Conservation (phyloP, 2,797 vertebrate species). For the Picus viridis region DNA sequence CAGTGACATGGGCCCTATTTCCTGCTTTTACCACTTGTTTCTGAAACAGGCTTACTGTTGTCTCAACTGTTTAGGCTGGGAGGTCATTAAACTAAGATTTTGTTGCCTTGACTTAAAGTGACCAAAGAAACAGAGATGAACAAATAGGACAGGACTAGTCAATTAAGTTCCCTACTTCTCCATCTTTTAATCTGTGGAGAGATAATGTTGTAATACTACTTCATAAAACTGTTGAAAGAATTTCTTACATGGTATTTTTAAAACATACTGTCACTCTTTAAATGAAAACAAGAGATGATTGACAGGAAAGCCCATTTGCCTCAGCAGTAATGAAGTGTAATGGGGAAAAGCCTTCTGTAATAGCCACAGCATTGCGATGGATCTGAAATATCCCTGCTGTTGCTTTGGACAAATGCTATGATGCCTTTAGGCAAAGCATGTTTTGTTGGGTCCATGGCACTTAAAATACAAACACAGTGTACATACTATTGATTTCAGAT, state of each 20-base stretch:
- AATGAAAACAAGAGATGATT: not conserved
- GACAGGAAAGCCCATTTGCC: not conserved
- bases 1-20: not conserved
- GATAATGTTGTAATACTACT: not conserved
- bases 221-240: not conserved
- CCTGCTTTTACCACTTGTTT: not conserved
- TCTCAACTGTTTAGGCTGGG: not conserved
- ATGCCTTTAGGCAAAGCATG: not conserved
- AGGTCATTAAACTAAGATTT: not conserved
- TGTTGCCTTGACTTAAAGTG: not conserved
- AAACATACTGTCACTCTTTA: not conserved
- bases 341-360: not conserved
- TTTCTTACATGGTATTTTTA: not conserved
- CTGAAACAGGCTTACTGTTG: not conserved
- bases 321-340: not conserved
- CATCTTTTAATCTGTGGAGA: not conserved
- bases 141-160: not conserved
- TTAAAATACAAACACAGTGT: not conserved
- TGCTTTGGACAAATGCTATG: not conserved
- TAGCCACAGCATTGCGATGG: not conserved
- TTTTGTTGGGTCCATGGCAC: not conserved
- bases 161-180: not conserved
- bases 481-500: conserved; percentile 1
- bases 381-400: not conserved
- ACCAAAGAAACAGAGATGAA: not conserved